A percentile compares a stretch with the other conserved stretches of the same genome.
These are phyloP conservation scores for Hestina assimilis DNA, from an alignment of 1,140 invertebrate species.

Conservation along the genomic window DNA sequence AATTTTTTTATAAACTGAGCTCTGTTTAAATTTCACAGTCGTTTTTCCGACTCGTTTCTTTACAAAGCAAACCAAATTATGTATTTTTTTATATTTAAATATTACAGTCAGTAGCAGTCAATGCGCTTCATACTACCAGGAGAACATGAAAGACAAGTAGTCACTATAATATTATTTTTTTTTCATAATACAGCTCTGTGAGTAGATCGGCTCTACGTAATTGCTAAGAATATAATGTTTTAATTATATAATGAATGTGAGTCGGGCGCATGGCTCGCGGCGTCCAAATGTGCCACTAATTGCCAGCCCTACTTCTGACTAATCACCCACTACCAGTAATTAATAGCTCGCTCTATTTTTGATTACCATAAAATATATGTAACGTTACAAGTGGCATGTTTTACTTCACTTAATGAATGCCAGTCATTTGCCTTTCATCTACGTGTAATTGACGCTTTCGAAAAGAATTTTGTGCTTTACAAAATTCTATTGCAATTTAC, in stretches of 20 bases:
- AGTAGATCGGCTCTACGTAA: constrained; percentile 1
- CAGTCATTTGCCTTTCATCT: constrained; percentile 23
- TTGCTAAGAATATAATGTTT: constrained; percentile 22
- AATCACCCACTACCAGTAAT: constrained; percentile 48
- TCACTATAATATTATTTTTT: background rate
- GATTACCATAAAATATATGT: constrained; percentile 24
- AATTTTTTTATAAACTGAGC: no score
- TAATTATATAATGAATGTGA: constrained; percentile 57
- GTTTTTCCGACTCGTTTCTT: no score
- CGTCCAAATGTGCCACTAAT: constrained; percentile 60
- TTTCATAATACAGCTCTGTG: background rate
- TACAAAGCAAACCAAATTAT: no score
- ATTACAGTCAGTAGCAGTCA: no score
- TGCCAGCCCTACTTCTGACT: constrained; percentile 50
- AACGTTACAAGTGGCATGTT: constrained; percentile 8
- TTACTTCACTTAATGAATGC: constrained; percentile 20
- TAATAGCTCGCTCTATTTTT: constrained; percentile 52
- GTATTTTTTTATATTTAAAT: no score
- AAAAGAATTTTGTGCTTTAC: background rate
- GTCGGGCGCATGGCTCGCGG: constrained; percentile 32
- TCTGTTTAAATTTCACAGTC: no score
- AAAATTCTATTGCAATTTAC: no score
- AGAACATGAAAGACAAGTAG: background rate
- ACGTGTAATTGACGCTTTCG: constrained; percentile 15
- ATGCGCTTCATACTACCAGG: background rate